Conservation (phyloP, 2,888 invertebrate genomes). For the Escarpia spicata region DNA sequence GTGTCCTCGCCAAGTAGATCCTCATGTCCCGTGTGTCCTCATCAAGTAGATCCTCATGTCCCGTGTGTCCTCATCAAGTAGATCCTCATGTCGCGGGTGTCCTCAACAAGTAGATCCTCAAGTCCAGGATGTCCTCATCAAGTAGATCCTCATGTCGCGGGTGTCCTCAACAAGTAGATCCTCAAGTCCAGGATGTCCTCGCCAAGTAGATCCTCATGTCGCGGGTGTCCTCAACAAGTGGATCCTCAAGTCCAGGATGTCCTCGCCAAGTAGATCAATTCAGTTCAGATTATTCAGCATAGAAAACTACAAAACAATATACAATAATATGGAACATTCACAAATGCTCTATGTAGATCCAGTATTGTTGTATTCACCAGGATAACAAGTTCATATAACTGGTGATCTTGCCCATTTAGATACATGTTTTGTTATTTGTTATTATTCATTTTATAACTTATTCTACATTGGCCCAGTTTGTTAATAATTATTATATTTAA, state of each 20-base stretch:
- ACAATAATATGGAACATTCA: too few relatives aligned
- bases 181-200: background rate
- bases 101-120: background rate
- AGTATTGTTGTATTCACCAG: too few relatives aligned
- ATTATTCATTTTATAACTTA: background rate
- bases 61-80: background rate
- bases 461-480: background rate
- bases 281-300: too few relatives aligned
- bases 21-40: background rate
- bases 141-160: background rate
- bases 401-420: too few relatives aligned
- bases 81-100: background rate
- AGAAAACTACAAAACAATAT: too few relatives aligned
- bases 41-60: background rate
- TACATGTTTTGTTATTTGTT: background rate
- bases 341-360: too few relatives aligned
- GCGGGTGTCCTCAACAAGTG: background rate
- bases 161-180: background rate
- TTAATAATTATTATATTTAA: background rate
- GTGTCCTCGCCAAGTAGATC: background rate
- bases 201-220: background rate
- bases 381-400: too few relatives aligned
- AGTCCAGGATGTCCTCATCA: background rate
- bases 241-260: background rate
- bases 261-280: background rate